Percentiles rank a stretch among this genome's conserved stretches.
Conservation (phyloP, 2,888 invertebrate genomes). For the Callinectes sapidus region DNA sequence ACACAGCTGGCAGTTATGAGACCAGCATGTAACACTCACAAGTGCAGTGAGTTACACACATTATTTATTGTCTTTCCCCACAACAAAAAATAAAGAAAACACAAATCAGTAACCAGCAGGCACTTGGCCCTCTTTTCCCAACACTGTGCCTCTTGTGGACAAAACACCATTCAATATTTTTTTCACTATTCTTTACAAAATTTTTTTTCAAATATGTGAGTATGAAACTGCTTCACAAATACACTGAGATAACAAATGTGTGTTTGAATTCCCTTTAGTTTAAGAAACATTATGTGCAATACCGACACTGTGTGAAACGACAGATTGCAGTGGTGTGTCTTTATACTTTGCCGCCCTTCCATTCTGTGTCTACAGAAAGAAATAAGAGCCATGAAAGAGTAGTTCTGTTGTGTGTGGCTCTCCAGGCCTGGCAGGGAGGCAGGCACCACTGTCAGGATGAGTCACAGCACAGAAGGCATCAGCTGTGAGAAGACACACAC, state of each 20-base stretch:
- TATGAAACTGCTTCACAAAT: background rate
- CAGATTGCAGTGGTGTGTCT: background rate
- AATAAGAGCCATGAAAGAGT: background rate
- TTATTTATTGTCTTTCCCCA: background rate
- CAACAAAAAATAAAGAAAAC: background rate
- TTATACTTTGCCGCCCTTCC: background rate
- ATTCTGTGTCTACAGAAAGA: background rate
- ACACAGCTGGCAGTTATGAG: background rate
- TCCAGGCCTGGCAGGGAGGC: background rate
- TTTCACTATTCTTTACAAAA: background rate
- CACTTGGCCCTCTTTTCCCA: background rate
- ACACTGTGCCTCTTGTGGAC: background rate
- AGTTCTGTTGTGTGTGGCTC: background rate
- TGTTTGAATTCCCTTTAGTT: background rate
- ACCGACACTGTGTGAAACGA: background rate
- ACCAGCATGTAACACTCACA: too few relatives aligned
- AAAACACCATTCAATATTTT: background rate
- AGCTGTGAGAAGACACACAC: slow-evolving; percentile 17
- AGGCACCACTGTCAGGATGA: background rate
- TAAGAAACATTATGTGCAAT: background rate
- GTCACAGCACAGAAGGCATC: background rate
- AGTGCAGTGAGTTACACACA: background rate
- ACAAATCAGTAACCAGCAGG: background rate
- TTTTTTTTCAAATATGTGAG: background rate
- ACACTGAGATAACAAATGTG: background rate